Evolutionary conservation across 2,113 vertebrate species (phyloP).

Genomic region (Catagonus wagneri): DNA sequence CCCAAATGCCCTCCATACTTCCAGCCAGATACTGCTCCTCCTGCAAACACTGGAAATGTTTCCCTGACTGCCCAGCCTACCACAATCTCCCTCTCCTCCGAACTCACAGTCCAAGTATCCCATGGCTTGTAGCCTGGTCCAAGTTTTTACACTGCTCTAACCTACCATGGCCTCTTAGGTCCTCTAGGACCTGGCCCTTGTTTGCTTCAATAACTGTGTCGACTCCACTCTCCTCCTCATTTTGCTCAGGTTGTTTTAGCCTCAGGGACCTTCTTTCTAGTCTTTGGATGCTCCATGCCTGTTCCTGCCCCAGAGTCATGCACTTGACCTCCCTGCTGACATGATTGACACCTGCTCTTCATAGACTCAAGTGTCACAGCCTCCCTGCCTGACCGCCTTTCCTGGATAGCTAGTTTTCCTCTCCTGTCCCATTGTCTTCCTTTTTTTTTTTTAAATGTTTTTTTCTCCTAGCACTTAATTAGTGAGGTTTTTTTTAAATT

Average conservation of each 20-base stretch:
- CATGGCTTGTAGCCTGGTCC: background rate
- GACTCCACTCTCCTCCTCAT: background rate
- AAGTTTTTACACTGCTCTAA: background rate
- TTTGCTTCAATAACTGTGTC: background rate
- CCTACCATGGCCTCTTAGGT: rapidly evolving
- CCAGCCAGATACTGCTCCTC: background rate
- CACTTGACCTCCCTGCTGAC: background rate
- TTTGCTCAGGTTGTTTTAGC: background rate
- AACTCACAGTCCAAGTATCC: background rate
- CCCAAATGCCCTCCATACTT: background rate
- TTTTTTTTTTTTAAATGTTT: background rate
- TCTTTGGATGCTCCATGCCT: background rate
- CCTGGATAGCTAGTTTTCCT: background rate
- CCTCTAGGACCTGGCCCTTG: background rate
- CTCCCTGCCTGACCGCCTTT: background rate
- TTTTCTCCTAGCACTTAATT: background rate
- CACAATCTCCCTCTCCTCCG: background rate
- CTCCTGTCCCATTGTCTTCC: background rate
- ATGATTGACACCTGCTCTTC: background rate
- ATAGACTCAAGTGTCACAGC: background rate
- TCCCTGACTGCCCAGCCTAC: background rate
- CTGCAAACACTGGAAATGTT: background rate
- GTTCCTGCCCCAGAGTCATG: background rate
- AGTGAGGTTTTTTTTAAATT: background rate
- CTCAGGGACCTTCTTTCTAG: background rate